These are phyloP conservation scores for Pampusana beccarii DNA, from an alignment of 2,113 vertebrate genomes.

Conservation along the genomic window DNA sequence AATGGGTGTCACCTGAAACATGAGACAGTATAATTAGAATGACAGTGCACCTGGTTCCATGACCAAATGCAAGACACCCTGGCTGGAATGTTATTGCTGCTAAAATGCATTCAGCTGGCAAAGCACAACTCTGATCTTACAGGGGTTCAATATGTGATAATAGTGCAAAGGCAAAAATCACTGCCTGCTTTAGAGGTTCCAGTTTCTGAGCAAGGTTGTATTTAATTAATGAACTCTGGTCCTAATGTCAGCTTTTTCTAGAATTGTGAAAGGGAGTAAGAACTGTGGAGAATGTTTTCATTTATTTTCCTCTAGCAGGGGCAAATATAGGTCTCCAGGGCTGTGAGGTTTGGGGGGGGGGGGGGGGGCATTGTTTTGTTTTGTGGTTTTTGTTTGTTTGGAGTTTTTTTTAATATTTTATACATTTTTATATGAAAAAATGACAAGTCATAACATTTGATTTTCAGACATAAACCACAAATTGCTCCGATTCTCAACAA, in stretches of 20 bases:
- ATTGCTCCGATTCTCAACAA: background rate
- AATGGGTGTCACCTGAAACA: background rate
- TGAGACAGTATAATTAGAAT: background rate
- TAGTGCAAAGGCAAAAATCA: background rate
- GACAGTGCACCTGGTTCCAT: background rate
- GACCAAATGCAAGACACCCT: background rate
- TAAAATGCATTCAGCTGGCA: background rate
- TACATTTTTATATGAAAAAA: background rate
- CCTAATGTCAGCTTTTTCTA: background rate
- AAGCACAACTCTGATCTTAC: background rate
- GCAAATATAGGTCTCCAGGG: background rate
- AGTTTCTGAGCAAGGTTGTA: background rate
- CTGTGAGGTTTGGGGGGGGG: background rate
- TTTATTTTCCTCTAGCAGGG: background rate
- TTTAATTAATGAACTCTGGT: background rate
- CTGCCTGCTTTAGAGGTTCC: background rate
- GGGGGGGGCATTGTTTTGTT: no score
- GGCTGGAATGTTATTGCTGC: background rate
- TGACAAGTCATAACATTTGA: background rate
- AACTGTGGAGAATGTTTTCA: background rate
- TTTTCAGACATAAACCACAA: background rate
- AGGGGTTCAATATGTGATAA: background rate
- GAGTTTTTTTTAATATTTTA: background rate
- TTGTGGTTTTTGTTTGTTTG: no score
- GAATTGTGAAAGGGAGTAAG: background rate